Evolutionary conservation across 2,113 vertebrate genomes (phyloP), one percentile per base, ranked within the genome.

Genomic region (Seriola quinqueradiata): DNA sequence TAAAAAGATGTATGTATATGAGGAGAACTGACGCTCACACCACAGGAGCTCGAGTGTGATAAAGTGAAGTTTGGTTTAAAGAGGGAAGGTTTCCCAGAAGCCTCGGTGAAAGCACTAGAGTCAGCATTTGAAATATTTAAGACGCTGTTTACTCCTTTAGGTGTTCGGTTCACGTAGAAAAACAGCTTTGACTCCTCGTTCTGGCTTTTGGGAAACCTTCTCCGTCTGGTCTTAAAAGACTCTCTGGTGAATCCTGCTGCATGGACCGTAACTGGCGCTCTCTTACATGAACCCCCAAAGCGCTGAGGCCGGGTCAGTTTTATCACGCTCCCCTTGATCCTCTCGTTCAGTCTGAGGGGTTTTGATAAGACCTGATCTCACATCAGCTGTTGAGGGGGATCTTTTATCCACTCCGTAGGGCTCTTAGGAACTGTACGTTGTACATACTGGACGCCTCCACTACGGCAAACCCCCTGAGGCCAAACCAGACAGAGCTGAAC

Each of bases 1-100:
- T 89, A 87, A 83, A 91, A 93, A 92, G 65, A 85, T 70, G 55
- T 83, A 70, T 77, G 75, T 88, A 58, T 75, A 86, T 32, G 67
- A 70, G 50, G 73, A 79, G 59, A 71, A 66, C 16, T 38, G 79
- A 87, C 36, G 14, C 70, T 66, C 61, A 17, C 67, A 40, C 4
- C 67, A 40, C 4, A 0, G 65, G 75, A 79, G 55, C 67, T 63
- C n/a, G 23, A 75, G 71, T 81, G 81, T 59, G 25, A 65, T 23
- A 83, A 83, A 68, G 61, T 9, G 38, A 69, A 55, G 48, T 71
- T 36, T 34, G 17, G 50, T 54, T 81, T 25, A 40, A 28, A 34
- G 63, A 32, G 38, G 59, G 36, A 48, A 23, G 59, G 36, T 79
- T 84, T 83, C 70, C 66, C 65, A 66, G 16, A 87, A 79, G 23